Percentiles rank a stretch among this genome's conserved stretches.
Evolutionary conservation across 1,140 invertebrate species (phyloP).

Genomic region (Thaumetopoea pityocampa): DNA sequence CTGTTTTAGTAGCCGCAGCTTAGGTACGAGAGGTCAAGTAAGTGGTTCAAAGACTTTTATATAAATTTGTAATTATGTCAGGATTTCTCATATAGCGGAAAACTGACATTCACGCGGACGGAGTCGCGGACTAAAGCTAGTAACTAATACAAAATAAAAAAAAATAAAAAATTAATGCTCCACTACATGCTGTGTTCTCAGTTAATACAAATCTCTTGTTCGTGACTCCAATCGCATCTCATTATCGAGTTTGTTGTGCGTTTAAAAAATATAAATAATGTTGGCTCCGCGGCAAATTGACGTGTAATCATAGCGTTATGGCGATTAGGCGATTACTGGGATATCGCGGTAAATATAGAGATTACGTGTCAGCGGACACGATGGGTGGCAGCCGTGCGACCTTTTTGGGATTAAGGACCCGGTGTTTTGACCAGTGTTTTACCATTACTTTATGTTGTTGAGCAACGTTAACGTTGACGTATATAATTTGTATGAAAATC

Average conservation of each 20-base stretch:
- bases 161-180: slow-evolving; percentile 7
- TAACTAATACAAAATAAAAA: not conserved
- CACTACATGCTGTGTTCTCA: slow-evolving; percentile 32
- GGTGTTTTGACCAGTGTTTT: no score
- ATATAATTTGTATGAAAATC: no score
- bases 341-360: slow-evolving; percentile 66
- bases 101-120: no score
- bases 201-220: slow-evolving; percentile 41
- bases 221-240: slow-evolving; percentile 57
- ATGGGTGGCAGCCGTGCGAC: slow-evolving; percentile 44
- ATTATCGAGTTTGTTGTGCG: slow-evolving; percentile 62
- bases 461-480: no score
- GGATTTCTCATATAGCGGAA: no score
- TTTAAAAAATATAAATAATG: slow-evolving; percentile 69
- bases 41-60: no score
- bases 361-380: slow-evolving; percentile 34
- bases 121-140: no score
- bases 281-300: slow-evolving; percentile 53
- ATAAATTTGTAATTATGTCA: no score
- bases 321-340: no score
- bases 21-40: no score
- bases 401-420: slow-evolving; percentile 2
- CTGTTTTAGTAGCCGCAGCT: no score
- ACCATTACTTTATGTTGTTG: no score
- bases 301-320: slow-evolving; percentile 60